Evolutionary conservation across 2,113 vertebrate species (phyloP), one percentile per base, ranked within the genome.

Genomic region (Danionella cerebrum): DNA sequence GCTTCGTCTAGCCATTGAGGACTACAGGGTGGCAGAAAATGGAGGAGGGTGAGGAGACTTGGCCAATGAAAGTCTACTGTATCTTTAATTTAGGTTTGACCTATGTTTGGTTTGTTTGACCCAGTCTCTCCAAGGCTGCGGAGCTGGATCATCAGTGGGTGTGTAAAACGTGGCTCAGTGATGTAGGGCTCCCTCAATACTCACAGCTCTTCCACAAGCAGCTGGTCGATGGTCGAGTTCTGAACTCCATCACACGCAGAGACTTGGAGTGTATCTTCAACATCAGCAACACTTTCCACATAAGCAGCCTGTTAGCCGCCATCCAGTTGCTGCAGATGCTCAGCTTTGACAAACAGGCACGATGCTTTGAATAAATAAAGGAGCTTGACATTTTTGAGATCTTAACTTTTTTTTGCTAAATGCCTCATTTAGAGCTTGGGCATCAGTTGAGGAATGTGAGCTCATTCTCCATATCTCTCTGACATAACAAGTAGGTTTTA

Each of bases 91-190:
- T 33, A 33, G 29, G 9, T 31, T 3, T 31, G 29, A 33, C 9
- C 29, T 6, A 3, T 60, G 42, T 58, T 22, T 41, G 2, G 7
- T 14, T 19, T 8, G 9, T 14, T n/a, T 58, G 14, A 13, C 12
- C 13, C 77, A 87, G 87, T 71, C 74, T 89, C 47, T 89, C 87
- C 60, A 88, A 82, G 71, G 87, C 87, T 0, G 81, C 86, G 0
- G 86, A 87, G 41, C 77, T 89, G 82, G 87, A 89, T 72, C 87
- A 89, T 63, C 84, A 86, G 69, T 89, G 87, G 87, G 85, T 89
- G 69, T 84, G 80, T 67, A 87, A 87, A 62, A 80, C 83, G 13
- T 89, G 87, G 87, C 80, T 89, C 67, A 83, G 78, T 0, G 87
- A 89, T 62, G 77, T 88, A 9, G 87, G 87, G 10, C 80, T 89